Conservation (phyloP, 2,113 vertebrate genomes). For the Aptenodytes forsteri region DNA sequence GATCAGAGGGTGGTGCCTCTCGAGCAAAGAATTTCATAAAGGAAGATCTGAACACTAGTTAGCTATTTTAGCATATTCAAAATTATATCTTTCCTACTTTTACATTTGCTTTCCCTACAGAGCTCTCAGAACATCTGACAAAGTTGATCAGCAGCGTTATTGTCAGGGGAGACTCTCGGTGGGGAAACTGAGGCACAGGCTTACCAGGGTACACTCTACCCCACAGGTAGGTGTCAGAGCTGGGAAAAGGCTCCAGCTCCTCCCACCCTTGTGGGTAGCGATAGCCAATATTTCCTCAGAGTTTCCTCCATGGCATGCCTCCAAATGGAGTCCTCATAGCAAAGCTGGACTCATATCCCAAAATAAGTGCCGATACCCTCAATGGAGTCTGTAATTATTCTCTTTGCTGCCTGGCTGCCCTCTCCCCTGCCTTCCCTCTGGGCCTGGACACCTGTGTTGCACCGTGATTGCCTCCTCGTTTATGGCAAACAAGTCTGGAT, state of each 20-base stretch:
- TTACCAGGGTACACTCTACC: neutral
- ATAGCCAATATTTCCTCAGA: slow-evolving; percentile 26
- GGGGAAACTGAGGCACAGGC: neutral
- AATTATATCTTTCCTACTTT: neutral
- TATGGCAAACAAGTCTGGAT: slow-evolving; percentile 45
- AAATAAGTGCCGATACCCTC: slow-evolving; percentile 39
- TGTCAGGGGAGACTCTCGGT: neutral
- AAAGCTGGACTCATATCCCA: slow-evolving; percentile 31
- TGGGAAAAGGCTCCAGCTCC: neutral
- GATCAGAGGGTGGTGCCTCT: neutral
- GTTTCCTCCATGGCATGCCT: slow-evolving; percentile 1
- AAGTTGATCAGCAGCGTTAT: neutral
- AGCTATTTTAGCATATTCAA: neutral
- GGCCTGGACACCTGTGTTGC: slow-evolving; percentile 55
- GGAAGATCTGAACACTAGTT: neutral
- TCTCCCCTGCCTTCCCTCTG: slow-evolving; percentile 49
- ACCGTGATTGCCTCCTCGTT: neutral
- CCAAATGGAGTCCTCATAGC: slow-evolving; percentile 26
- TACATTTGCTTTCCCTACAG: neutral
- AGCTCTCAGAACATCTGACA: neutral
- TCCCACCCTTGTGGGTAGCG: neutral
- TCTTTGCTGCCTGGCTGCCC: slow-evolving; percentile 57
- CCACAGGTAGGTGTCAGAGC: neutral
- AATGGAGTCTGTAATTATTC: slow-evolving; percentile 41
- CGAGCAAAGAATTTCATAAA: neutral